These are phyloP conservation scores for Esox niger DNA, from an alignment of 2,113 vertebrate genomes.

Conservation along the genomic window DNA sequence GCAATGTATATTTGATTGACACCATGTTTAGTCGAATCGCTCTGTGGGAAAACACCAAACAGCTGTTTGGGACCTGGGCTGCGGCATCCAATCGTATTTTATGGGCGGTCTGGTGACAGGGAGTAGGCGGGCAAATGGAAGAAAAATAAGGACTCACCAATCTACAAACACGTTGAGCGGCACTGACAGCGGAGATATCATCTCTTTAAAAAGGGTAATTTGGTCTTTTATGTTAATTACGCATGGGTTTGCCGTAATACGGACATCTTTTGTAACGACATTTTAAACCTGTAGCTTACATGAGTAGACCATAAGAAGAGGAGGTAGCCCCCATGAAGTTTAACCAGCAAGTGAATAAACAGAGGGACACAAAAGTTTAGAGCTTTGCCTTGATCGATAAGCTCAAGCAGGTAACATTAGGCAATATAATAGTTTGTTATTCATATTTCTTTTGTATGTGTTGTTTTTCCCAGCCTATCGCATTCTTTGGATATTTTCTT, in stretches of 20 bases:
- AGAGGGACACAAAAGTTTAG: background rate
- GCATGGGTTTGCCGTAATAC: background rate
- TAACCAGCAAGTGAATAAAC: slow-evolving; percentile 2
- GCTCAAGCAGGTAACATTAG: background rate
- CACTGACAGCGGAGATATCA: slow-evolving; percentile 10
- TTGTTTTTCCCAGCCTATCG: background rate
- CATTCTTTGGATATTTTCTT: slow-evolving; percentile 15
- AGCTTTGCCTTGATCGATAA: background rate
- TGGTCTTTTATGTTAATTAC: slow-evolving; percentile 52
- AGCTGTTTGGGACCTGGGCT: slow-evolving; percentile 75
- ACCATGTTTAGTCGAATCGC: slow-evolving; percentile 63
- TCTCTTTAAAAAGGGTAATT: slow-evolving; percentile 31
- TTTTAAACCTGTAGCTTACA: slow-evolving; percentile 9
- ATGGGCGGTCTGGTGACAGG: slow-evolving; percentile 47
- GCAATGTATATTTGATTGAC: slow-evolving; percentile 60
- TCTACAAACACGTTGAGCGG: slow-evolving; percentile 42
- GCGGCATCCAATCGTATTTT: slow-evolving; percentile 71
- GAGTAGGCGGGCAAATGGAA: slow-evolving; percentile 48
- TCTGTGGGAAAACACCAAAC: slow-evolving; percentile 74
- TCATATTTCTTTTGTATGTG: background rate
- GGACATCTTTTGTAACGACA: background rate
- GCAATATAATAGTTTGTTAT: background rate
- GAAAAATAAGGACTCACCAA: slow-evolving; percentile 37
- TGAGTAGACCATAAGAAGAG: slow-evolving; percentile 1
- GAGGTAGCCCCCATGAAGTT: slow-evolving; percentile 10